A percentile compares a stretch with the other conserved stretches of the same genome.
Evolutionary conservation across 2,888 invertebrate species (phyloP).

Genomic region (Thera obeliscata): DNA sequence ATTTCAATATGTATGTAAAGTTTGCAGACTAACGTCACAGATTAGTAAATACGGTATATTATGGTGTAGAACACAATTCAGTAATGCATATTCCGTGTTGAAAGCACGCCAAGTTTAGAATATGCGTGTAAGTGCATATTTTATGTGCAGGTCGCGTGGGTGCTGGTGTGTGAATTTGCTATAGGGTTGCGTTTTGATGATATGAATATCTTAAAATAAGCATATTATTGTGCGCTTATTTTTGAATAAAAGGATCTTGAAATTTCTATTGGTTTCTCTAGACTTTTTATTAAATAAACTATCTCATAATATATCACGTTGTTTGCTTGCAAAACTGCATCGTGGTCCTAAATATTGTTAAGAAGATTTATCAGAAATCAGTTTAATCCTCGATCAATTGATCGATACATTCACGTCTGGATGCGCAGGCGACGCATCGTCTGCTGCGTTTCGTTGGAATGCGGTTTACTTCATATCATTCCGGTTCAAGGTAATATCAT

Average conservation of each 20-base stretch:
- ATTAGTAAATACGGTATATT: slow-evolving; percentile 19
- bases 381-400: slow-evolving; percentile 13
- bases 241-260: no score
- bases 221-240: no score
- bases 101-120: slow-evolving; percentile 44
- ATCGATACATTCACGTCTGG: slow-evolving; percentile 12
- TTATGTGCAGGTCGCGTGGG: slow-evolving; percentile 56
- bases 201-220: no score
- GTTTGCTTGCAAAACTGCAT: no score
- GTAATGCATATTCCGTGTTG: slow-evolving; percentile 58
- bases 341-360: background rate
- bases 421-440: slow-evolving; percentile 65
- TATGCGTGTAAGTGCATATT: slow-evolving; percentile 70
- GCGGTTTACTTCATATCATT: slow-evolving; percentile 49
- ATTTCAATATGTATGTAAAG: slow-evolving; percentile 17
- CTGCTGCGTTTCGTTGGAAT: slow-evolving; percentile 64
- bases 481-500: slow-evolving; percentile 31
- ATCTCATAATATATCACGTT: no score
- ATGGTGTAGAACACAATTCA: slow-evolving; percentile 36
- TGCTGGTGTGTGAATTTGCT: slow-evolving; percentile 32
- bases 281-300: no score
- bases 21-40: slow-evolving; percentile 23
- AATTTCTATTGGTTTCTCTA: no score
- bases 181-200: no score
- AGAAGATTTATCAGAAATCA: background rate